Evolutionary conservation across 2,113 vertebrate genomes (phyloP).

Genomic region (Cygnus buccinator): DNA sequence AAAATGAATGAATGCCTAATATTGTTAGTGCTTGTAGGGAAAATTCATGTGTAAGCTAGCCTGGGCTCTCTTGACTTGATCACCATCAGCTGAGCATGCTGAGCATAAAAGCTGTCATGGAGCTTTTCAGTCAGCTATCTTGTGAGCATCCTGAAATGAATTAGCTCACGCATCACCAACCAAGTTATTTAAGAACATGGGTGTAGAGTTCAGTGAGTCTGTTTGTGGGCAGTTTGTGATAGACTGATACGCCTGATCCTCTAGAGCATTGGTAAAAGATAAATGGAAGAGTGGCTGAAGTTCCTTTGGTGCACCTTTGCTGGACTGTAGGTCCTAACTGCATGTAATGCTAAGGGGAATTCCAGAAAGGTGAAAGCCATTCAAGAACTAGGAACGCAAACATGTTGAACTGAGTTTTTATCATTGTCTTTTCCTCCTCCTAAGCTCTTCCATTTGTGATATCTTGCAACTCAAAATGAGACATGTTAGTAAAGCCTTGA

Average conservation of each 20-base stretch:
- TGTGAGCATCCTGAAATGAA: not conserved
- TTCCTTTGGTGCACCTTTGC: not conserved
- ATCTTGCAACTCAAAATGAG: not conserved
- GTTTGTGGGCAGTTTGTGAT: not conserved
- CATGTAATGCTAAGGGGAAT: not conserved
- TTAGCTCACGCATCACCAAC: not conserved
- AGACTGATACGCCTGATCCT: not conserved
- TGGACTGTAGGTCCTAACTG: not conserved
- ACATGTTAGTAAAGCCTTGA: not conserved
- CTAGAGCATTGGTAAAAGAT: not conserved
- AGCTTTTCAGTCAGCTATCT: not conserved
- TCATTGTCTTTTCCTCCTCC: not conserved
- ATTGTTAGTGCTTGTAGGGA: not conserved
- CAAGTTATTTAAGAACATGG: not conserved
- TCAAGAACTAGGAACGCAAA: not conserved
- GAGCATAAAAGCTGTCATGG: fast-evolving
- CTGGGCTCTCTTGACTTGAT: not conserved
- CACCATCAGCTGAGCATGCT: not conserved
- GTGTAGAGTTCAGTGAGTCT: fast-evolving
- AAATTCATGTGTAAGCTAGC: fast-evolving
- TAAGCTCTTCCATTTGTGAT: not conserved
- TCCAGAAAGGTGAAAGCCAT: not conserved
- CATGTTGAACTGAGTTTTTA: not conserved
- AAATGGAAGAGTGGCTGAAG: not conserved
- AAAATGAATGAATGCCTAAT: not conserved